Evolutionary conservation across 2,113 vertebrate genomes (phyloP).

Genomic region (Orcinus orca): DNA sequence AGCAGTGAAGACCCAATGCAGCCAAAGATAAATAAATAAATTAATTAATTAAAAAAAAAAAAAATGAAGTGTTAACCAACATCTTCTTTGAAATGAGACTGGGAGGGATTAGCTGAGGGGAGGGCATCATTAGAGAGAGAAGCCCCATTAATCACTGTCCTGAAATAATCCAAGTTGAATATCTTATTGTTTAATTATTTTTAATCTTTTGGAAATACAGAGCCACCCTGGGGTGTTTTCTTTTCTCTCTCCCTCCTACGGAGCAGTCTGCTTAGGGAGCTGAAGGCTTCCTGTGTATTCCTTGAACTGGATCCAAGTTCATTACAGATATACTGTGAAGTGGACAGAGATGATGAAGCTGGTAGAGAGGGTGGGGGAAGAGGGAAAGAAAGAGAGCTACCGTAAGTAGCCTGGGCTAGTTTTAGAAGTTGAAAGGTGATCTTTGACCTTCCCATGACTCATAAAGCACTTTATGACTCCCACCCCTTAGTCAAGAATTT

Average conservation of each 20-base stretch:
- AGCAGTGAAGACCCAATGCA: too few relatives aligned
- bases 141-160: conserved; percentile 76
- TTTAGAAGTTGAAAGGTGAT: conserved; percentile 78
- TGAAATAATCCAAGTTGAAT: conserved; percentile 70
- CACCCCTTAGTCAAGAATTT: conserved; percentile 37
- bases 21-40: fast-evolving
- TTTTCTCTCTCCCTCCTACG: conserved; percentile 72
- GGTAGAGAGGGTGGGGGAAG: too few relatives aligned
- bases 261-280: conserved; percentile 51
- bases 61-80: conserved; percentile 52
- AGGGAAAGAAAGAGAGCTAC: neutral
- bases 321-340: conserved; percentile 44
- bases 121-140: conserved; percentile 35
- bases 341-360: conserved; percentile 10
- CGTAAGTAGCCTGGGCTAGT: conserved; percentile 13
- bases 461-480: conserved; percentile 66
- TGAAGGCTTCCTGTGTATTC: conserved; percentile 69
- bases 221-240: conserved; percentile 65
- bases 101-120: conserved; percentile 59
- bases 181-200: conserved; percentile 79
- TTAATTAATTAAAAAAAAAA: too few relatives aligned
- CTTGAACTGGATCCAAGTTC: conserved; percentile 62
- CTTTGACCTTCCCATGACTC: conserved; percentile 74
- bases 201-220: conserved; percentile 77
- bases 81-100: conserved; percentile 64